Evolutionary conservation across 1,140 invertebrate genomes (phyloP).

Genomic region (Periplaneta americana): DNA sequence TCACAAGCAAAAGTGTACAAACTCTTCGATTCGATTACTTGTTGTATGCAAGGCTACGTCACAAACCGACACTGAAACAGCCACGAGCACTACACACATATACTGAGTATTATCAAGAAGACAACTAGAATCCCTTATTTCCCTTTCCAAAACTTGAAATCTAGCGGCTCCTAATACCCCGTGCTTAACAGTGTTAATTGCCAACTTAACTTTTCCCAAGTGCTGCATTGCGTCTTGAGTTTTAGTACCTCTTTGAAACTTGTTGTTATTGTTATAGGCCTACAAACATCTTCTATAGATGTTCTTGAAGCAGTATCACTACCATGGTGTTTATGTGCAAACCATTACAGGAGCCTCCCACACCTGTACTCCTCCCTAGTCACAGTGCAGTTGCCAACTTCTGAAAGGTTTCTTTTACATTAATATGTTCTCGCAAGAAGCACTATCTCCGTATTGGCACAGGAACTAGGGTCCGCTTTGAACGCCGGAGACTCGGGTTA

Average conservation of each 20-base stretch:
- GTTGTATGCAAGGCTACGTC: not conserved
- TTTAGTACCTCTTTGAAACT: not conserved
- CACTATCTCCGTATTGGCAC: no score
- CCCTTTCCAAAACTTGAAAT: slow-evolving; percentile 13
- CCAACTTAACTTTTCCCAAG: slow-evolving; percentile 13
- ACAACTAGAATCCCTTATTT: slow-evolving; percentile 12
- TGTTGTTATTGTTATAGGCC: not conserved
- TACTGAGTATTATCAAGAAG: slow-evolving; percentile 8
- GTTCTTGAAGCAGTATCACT: no score
- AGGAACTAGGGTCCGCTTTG: no score
- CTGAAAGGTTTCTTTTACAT: no score
- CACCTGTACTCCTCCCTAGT: not conserved
- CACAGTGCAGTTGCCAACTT: no score
- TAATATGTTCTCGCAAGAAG: no score
- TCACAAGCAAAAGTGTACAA: not conserved
- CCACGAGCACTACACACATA: not conserved
- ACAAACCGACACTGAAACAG: not conserved
- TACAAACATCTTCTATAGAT: not conserved
- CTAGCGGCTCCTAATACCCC: slow-evolving; percentile 8
- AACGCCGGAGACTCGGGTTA: no score
- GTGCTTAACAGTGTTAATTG: slow-evolving; percentile 15
- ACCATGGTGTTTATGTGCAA: not conserved
- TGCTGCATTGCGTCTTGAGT: slow-evolving; percentile 1
- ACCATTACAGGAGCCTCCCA: not conserved
- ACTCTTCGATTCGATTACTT: not conserved